These are phyloP conservation scores for Nymphalis c-album DNA, from an alignment of 2,888 invertebrate genomes.

Conservation along the genomic window DNA sequence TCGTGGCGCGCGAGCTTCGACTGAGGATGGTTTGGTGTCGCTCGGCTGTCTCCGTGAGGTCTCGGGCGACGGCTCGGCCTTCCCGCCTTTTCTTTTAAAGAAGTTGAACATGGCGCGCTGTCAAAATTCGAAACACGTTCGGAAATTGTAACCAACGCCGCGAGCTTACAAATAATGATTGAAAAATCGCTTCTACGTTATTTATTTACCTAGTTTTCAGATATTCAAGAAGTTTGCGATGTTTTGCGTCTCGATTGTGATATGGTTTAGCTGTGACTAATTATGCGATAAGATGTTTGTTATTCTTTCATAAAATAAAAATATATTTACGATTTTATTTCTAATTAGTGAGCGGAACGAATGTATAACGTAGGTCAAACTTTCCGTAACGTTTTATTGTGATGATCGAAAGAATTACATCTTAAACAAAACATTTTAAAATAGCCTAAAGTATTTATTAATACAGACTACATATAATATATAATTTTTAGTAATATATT, in stretches of 20 bases:
- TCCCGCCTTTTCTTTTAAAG: constrained; percentile 75
- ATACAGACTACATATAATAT: too few species aligned
- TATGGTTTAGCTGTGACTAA: constrained; percentile 11
- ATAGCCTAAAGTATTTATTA: too few species aligned
- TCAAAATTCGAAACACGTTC: constrained; percentile 46
- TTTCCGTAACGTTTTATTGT: too few species aligned
- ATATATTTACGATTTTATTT: not conserved
- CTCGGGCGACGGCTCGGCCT: constrained; percentile 54
- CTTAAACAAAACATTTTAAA: too few species aligned
- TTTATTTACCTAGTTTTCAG: not conserved
- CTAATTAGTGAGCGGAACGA: constrained; percentile 9
- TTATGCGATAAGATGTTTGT: constrained; percentile 13
- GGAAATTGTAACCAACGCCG: constrained; percentile 36
- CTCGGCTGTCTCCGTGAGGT: constrained; percentile 48
- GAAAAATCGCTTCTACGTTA: not conserved
- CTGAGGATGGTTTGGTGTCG: constrained; percentile 50
- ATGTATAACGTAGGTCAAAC: not conserved
- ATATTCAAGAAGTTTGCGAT: constrained; percentile 13
- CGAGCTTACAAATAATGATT: constrained; percentile 26
- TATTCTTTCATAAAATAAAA: not conserved
- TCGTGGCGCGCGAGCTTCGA: constrained; percentile 59
- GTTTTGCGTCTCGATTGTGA: constrained; percentile 9
- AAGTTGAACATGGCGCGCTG: constrained; percentile 71
- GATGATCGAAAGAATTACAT: too few species aligned
- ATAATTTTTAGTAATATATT: too few species aligned